These are phyloP conservation scores for Balanococcus diminutus DNA, from an alignment of 2,888 invertebrate species.

Conservation along the genomic window DNA sequence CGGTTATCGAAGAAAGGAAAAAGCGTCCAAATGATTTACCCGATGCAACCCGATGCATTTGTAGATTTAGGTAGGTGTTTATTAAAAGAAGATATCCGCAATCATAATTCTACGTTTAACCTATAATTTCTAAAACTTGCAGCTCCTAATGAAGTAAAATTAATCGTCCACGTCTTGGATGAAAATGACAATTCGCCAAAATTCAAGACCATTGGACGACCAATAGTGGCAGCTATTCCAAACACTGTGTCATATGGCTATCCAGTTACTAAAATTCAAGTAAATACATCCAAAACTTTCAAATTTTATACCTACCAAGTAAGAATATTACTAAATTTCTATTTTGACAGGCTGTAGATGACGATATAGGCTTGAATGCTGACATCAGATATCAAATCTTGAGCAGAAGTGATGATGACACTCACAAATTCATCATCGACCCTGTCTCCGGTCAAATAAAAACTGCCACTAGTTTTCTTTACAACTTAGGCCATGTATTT, in stretches of 20 bases:
- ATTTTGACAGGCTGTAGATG: constrained; percentile 71
- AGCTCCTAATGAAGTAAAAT: constrained; percentile 76
- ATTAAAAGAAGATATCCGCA: too few relatives aligned
- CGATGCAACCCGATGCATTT: constrained; percentile 74
- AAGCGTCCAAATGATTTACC: constrained; percentile 77
- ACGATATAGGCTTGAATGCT: constrained; percentile 76
- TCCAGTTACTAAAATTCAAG: constrained; percentile 77
- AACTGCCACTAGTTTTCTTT: constrained; percentile 71
- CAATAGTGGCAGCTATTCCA: constrained; percentile 82
- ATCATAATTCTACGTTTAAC: background rate
- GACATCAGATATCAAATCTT: constrained; percentile 82
- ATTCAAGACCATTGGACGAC: constrained; percentile 76
- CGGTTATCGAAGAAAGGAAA: constrained; percentile 70
- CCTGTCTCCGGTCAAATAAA: constrained; percentile 77
- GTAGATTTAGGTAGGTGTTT: constrained; percentile 69
- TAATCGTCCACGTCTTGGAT: constrained; percentile 77
- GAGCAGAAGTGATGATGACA: constrained; percentile 70
- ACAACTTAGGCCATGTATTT: constrained; percentile 77
- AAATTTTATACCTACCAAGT: background rate
- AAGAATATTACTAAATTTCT: background rate
- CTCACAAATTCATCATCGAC: constrained; percentile 81
- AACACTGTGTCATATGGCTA: constrained; percentile 82
- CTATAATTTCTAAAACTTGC: constrained; percentile 53
- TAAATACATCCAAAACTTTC: constrained; percentile 61
- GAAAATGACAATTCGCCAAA: constrained; percentile 83